Percentiles rank a stretch among this genome's conserved stretches.
These are phyloP conservation scores for Meandrina meandrites DNA, from an alignment of 92 coral and sea anemone genomes.

Conservation along the genomic window DNA sequence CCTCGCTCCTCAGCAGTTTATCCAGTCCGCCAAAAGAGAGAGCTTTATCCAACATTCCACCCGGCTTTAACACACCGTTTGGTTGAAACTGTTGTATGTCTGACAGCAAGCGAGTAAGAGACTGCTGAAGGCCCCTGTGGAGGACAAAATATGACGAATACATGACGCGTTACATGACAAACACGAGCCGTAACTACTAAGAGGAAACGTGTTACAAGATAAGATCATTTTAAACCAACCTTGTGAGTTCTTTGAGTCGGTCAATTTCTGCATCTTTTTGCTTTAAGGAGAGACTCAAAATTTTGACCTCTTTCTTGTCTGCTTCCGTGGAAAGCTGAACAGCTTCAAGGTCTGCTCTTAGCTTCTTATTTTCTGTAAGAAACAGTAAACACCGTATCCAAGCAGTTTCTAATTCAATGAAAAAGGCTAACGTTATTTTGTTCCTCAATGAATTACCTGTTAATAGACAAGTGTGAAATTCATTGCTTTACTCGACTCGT, in stretches of 20 bases:
- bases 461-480: no score
- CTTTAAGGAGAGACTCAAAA: slow-evolving; percentile 72
- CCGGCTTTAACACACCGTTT: slow-evolving; percentile 37
- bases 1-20: slow-evolving; percentile 29
- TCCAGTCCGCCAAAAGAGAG: slow-evolving; percentile 41
- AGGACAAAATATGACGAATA: slow-evolving; percentile 19
- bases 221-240: slow-evolving; percentile 37
- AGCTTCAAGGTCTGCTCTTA: slow-evolving; percentile 77
- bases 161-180: neutral
- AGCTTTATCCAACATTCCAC: slow-evolving; percentile 29
- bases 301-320: slow-evolving; percentile 78
- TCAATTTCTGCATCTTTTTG: slow-evolving; percentile 96
- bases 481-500: no score
- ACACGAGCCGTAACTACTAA: neutral
- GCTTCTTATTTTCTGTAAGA: slow-evolving; percentile 57
- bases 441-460: no score
- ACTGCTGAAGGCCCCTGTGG: slow-evolving; percentile 85
- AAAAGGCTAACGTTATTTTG: neutral
- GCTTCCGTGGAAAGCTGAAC: slow-evolving; percentile 77
- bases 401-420: neutral
- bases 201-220: neutral
- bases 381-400: neutral
- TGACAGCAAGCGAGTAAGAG: slow-evolving; percentile 73
- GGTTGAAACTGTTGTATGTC: slow-evolving; percentile 84
- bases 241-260: slow-evolving; percentile 83